A percentile compares a stretch with the other conserved stretches of the same genome.
Conservation (phyloP, 2,797 vertebrate species). For the Myotis vivesi region DNA sequence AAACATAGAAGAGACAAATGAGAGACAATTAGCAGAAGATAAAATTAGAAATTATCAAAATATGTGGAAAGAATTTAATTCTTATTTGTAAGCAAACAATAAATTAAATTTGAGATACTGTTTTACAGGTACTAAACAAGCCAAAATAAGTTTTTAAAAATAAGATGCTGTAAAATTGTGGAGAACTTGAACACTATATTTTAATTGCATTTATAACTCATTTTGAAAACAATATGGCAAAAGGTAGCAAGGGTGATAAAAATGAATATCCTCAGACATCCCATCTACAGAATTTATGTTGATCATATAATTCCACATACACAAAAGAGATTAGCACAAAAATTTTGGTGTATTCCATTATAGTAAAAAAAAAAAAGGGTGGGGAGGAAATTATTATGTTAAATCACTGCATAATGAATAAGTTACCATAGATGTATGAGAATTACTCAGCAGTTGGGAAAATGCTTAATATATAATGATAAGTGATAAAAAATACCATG, state of each 20-base stretch:
- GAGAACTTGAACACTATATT: background rate
- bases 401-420: background rate
- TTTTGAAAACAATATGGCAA: background rate
- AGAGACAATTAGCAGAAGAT: background rate
- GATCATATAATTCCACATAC: background rate
- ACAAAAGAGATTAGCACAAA: background rate
- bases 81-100: background rate
- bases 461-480: background rate
- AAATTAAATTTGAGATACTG: background rate
- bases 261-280: background rate
- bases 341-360: background rate
- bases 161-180: background rate
- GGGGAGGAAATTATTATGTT: background rate
- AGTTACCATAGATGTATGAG: background rate
- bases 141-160: background rate
- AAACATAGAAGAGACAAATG: background rate
- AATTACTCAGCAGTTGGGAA: background rate
- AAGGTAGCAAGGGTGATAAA: background rate
- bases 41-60: conserved; percentile 23
- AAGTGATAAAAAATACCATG: background rate
- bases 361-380: background rate
- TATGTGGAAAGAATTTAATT: background rate
- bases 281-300: background rate
- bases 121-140: background rate
- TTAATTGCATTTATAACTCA: background rate